A percentile compares a stretch with the other conserved stretches of the same genome.
phyloP scores from a whole-genome alignment of 2,113 vertebrate genomes.

The Dendropsophus ebraccatus region DNA sequence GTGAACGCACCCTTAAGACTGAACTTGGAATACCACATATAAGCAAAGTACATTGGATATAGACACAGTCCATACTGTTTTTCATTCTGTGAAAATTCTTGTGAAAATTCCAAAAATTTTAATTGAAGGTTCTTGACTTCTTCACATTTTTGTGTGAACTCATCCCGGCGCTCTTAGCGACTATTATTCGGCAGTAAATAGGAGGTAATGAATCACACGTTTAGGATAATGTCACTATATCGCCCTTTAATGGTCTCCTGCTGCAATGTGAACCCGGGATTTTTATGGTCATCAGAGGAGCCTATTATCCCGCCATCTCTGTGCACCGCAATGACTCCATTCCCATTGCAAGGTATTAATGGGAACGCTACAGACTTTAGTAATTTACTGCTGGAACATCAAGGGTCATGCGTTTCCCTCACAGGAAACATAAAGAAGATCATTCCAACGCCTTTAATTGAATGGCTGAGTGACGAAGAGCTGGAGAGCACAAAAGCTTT shows the following conservation, averaged over 20 bases:
- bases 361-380: slow-evolving; percentile 1
- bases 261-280: background rate
- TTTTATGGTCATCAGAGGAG: slow-evolving; percentile 18
- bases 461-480: background rate
- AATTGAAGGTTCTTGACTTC: too few species aligned
- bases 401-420: background rate
- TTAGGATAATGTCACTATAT: slow-evolving; percentile 29
- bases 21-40: too few species aligned
- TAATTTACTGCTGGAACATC: slow-evolving; percentile 6
- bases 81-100: too few species aligned
- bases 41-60: too few species aligned
- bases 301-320: slow-evolving; percentile 22
- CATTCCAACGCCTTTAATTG: slow-evolving; percentile 25
- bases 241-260: slow-evolving; percentile 34
- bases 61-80: too few species aligned
- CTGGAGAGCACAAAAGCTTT: background rate
- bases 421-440: background rate
- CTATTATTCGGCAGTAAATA: slow-evolving; percentile 31
- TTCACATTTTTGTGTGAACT: background rate
- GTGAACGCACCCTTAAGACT: too few species aligned
- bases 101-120: too few species aligned
- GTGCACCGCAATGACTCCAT: background rate
- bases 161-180: background rate
- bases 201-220: slow-evolving; percentile 27
- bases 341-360: background rate